These are phyloP conservation scores for Silurus aristotelis DNA, from an alignment of 2,797 vertebrate genomes.

Conservation along the genomic window DNA sequence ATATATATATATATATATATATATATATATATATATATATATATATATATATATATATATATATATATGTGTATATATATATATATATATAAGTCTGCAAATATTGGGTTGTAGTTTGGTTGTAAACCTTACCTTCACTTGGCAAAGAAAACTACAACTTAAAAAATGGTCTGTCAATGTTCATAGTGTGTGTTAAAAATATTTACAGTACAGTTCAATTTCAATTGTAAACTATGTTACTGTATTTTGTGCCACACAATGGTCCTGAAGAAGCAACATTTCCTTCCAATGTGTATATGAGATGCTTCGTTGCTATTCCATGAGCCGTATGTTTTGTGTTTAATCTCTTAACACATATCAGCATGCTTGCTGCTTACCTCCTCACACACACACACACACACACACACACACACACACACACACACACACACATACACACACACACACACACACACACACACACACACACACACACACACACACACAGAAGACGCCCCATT, in stretches of 20 bases:
- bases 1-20: too few species aligned
- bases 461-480: constrained; percentile 42
- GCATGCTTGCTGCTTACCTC: constrained; percentile 38
- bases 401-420: constrained; percentile 34
- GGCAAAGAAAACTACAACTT: too few species aligned
- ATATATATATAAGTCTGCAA: background rate
- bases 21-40: too few species aligned
- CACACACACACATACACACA: too few species aligned
- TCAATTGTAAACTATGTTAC: background rate
- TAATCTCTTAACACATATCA: constrained; percentile 54
- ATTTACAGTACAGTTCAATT: background rate
- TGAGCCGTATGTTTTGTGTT: constrained; percentile 35
- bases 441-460: constrained; percentile 33
- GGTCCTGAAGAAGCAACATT: background rate
- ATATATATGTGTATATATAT: too few species aligned
- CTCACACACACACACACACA: constrained; percentile 27
- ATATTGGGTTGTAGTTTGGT: too few species aligned
- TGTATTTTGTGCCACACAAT: background rate
- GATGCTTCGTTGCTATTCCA: background rate
- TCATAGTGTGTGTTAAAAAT: background rate
- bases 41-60: too few species aligned
- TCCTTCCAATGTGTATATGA: background rate
- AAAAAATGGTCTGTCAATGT: too few species aligned
- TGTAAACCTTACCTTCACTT: too few species aligned
- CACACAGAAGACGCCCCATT: constrained; percentile 60